Base-by-base conservation (phyloP, 1,140 invertebrate genomes). In the Drosophila truncata region DNA sequence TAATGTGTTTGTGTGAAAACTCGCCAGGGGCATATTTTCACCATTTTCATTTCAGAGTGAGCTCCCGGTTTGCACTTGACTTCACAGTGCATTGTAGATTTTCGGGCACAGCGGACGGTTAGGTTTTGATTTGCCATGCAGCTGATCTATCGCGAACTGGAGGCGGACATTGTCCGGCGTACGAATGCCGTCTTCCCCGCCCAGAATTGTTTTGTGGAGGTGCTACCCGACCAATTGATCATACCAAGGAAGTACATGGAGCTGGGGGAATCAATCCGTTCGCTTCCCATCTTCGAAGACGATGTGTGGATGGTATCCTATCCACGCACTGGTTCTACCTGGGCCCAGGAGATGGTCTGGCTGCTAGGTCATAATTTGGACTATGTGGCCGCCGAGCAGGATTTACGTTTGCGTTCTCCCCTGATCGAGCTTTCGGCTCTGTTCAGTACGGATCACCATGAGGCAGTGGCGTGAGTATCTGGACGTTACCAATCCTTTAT, bases 271-370 rank as follows among this genome's bases (percentile, higher is more conserved):
- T 94, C 95, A 65, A 96, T 97, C 44, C 91, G 95, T 18, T 94
- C 96, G 61, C 93, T 96, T 59, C 93, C 95, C 35, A 93, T 97
- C 3, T 93, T 95, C 37, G 93, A 95, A 4, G 95, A 96, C 72
- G 97, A 98, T 81, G 94, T 97, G 0, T 97, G 96, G 96, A 93
- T 97, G 86, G 94, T 97, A 23, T 97, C 96, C 10, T 97, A 95
- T 93, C 97, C 97, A 1, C 94, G 97, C 78, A 97, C 97, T 71
- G 97, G 97, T 31, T 98, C 97, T 39, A 97, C 97, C 4, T 98
- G 97, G 97, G 95, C 95, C 10, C 97, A 97, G 92, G 97, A 98
- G 94, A 97, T 98, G 95, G 94, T 97, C 4, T 98, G 97, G 97
- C 94, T 97, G 20, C 95, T 98, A 31, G 95, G 95, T 7, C 96